Percentiles rank a stretch among this genome's conserved stretches.
phyloP scores from a whole-genome alignment of 1,140 invertebrate species.

The Brachionus paranguensis region DNA sequence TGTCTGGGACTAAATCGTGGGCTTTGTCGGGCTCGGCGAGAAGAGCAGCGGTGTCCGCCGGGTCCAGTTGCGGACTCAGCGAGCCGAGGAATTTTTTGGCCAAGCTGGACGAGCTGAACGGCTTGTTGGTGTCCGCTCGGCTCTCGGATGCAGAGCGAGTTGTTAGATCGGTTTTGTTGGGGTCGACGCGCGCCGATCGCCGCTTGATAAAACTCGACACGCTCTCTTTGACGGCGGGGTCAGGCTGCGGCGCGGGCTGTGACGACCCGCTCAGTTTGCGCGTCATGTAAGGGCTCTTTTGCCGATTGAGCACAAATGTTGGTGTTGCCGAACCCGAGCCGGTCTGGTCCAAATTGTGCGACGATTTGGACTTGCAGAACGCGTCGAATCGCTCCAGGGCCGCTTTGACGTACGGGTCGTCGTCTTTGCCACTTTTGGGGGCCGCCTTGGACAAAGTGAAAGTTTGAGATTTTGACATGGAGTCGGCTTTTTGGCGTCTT shows the following conservation, averaged over 20 bases:
- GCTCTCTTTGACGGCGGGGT: not conserved
- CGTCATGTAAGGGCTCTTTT: constrained; percentile 26
- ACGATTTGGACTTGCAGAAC: constrained; percentile 37
- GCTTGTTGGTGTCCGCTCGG: not conserved
- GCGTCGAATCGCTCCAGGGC: constrained; percentile 37
- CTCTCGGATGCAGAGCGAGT: not conserved
- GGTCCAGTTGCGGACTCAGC: not conserved
- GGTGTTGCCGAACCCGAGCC: not conserved
- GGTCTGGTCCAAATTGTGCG: constrained; percentile 4
- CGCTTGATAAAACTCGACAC: constrained; percentile 19
- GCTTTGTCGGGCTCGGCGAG: not conserved
- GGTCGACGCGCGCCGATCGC: not conserved
- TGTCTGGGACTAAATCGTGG: not conserved
- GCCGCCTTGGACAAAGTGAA: not conserved
- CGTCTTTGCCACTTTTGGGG: not conserved
- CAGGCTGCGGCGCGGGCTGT: not conserved
- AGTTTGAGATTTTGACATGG: constrained; percentile 22
- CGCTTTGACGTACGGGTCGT: constrained; percentile 23
- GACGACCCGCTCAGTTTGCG: not conserved
- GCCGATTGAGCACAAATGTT: not conserved
- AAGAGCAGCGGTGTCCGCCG: not conserved
- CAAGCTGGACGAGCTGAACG: constrained; percentile 26
- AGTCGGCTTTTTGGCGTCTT: not conserved
- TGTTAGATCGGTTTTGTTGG: not conserved
- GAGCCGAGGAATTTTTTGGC: constrained; percentile 34